phyloP scores from a whole-genome alignment of 2,888 invertebrate genomes.

The Megamerina dolium region DNA sequence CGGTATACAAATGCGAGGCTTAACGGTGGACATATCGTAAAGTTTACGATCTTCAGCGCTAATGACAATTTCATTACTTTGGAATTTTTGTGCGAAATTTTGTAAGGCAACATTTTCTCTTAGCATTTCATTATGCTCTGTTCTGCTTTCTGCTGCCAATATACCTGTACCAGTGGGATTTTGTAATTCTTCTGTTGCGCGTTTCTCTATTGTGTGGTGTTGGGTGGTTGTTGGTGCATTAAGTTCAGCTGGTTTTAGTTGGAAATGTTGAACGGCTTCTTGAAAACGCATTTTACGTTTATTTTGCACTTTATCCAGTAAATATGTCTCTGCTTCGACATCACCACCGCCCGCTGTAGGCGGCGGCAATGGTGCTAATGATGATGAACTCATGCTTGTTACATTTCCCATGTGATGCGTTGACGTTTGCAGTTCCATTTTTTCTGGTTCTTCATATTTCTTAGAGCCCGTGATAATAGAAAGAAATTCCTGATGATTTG shows the following conservation, averaged over 20 bases:
- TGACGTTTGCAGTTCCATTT: neutral
- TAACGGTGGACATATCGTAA: conserved; percentile 36
- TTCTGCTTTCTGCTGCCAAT: neutral
- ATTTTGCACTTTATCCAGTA: conserved; percentile 31
- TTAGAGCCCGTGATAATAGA: conserved; percentile 33
- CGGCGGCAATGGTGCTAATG: neutral
- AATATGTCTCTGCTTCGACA: conserved; percentile 35
- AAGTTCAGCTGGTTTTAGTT: conserved; percentile 20
- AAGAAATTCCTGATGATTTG: conserved; percentile 35
- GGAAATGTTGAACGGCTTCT: conserved; percentile 29
- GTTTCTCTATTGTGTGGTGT: conserved; percentile 4
- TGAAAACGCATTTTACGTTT: conserved; percentile 38
- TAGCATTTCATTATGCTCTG: too few species aligned
- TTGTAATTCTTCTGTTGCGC: conserved; percentile 11
- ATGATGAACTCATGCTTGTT: too few species aligned
- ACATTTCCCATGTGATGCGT: too few species aligned
- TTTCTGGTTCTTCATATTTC: conserved; percentile 20
- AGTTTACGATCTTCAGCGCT: conserved; percentile 34
- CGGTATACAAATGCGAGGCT: conserved; percentile 64
- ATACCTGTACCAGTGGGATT: conserved; percentile 31
- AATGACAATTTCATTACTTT: conserved; percentile 40
- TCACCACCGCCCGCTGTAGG: neutral
- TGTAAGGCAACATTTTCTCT: too few species aligned
- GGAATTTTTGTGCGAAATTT: conserved; percentile 30
- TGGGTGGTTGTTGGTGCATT: neutral